Conservation (phyloP, 2,888 invertebrate species). For the Drosophila atroscutellata region DNA sequence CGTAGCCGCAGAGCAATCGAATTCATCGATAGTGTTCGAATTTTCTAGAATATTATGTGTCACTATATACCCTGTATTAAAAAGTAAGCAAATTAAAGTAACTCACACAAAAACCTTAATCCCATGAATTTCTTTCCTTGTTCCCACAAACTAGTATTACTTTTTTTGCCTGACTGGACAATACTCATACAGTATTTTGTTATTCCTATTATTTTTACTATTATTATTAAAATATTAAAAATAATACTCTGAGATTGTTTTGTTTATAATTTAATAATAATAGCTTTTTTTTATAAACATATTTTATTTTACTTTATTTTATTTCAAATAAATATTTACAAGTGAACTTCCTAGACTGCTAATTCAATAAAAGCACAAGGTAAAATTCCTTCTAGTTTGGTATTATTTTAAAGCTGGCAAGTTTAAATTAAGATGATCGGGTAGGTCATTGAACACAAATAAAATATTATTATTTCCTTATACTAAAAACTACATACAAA, state of each 20-base stretch:
- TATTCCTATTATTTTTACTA: background rate
- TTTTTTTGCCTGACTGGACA: background rate
- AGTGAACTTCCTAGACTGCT: background rate
- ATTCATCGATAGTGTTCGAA: background rate
- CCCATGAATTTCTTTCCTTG: background rate
- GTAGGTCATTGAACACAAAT: background rate
- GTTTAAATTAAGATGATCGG: background rate
- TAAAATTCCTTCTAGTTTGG: background rate
- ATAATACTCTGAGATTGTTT: background rate
- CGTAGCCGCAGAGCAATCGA: background rate
- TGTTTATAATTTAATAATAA: background rate
- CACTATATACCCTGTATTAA: conserved; percentile 1
- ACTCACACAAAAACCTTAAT: background rate
- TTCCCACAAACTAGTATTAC: background rate
- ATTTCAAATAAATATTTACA: background rate
- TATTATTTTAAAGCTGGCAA: background rate
- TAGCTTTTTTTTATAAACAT: background rate
- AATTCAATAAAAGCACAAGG: background rate
- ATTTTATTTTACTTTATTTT: background rate
- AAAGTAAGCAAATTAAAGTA: background rate
- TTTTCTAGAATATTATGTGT: background rate
- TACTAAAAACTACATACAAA: background rate
- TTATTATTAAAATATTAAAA: background rate
- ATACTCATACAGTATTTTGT: background rate
- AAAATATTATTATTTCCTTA: background rate